Percentiles rank a stretch among this genome's conserved stretches.
Conservation (phyloP, 2,888 invertebrate species). For the Lobophora halterata region DNA sequence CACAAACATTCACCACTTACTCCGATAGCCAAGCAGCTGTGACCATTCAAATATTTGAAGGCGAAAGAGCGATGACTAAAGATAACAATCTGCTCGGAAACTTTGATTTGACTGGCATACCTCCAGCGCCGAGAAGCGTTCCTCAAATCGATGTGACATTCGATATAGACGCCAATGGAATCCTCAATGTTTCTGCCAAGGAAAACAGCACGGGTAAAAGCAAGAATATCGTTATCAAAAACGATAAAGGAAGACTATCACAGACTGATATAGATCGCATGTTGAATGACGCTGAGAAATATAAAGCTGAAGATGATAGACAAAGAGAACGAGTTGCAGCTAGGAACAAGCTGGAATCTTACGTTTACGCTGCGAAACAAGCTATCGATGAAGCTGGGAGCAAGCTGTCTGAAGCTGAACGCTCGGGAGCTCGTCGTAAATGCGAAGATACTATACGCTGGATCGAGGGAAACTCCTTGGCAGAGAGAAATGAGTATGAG, state of each 20-base stretch:
- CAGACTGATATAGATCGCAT: constrained; percentile 92
- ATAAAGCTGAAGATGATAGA: constrained; percentile 85
- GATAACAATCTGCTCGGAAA: constrained; percentile 86
- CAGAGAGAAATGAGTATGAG: constrained; percentile 85
- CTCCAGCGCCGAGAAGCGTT: constrained; percentile 83
- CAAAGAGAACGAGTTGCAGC: constrained; percentile 83
- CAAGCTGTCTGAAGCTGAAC: constrained; percentile 82
- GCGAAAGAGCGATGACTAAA: constrained; percentile 89
- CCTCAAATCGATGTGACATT: constrained; percentile 86
- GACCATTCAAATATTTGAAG: constrained; percentile 86
- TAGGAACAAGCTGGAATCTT: constrained; percentile 86
- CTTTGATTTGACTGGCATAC: constrained; percentile 84
- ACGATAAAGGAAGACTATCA: constrained; percentile 89
- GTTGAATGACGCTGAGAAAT: constrained; percentile 87
- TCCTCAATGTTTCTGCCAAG: constrained; percentile 90
- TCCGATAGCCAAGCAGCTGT: constrained; percentile 89
- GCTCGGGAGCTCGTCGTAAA: constrained; percentile 65
- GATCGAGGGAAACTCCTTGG: constrained; percentile 84
- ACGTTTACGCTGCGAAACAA: constrained; percentile 85
- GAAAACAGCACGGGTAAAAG: constrained; percentile 84
- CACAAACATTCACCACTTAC: constrained; percentile 88
- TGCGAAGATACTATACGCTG: constrained; percentile 83
- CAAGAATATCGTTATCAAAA: constrained; percentile 89
- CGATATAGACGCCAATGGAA: constrained; percentile 89
- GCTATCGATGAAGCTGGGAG: constrained; percentile 81